Percentiles rank a stretch among this genome's conserved stretches.
Conservation (phyloP, 2,113 vertebrate species). For the Pterocles gutturalis region DNA sequence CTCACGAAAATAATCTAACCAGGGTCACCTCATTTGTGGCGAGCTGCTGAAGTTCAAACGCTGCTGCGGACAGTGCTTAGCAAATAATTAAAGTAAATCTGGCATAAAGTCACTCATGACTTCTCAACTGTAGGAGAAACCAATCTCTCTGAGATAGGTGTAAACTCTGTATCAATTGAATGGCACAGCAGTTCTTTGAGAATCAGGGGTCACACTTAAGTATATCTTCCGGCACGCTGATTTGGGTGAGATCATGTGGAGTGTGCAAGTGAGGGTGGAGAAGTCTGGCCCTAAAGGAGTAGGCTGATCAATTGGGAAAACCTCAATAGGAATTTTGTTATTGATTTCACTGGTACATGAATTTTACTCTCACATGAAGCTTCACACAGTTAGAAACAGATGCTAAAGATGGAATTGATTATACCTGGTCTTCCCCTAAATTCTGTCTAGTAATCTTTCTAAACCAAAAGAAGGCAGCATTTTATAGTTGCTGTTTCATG, state of each 20-base stretch:
- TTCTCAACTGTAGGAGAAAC: conserved; percentile 18
- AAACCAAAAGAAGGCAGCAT: not conserved
- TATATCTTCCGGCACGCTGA: not conserved
- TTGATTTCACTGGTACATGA: not conserved
- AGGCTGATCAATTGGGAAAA: conserved; percentile 3
- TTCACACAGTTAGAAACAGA: conserved; percentile 29
- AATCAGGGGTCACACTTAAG: not conserved
- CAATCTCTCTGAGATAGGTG: not conserved
- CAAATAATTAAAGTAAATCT: conserved; percentile 45
- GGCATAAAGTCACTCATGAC: conserved; percentile 22
- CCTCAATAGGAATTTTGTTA: not conserved
- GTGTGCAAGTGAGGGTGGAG: not conserved
- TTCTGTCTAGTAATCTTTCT: not conserved
- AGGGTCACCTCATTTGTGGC: not conserved
- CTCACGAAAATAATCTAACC: not conserved
- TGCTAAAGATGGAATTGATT: conserved; percentile 51
- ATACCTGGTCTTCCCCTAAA: not conserved
- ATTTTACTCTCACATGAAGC: not conserved
- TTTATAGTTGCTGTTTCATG: not conserved
- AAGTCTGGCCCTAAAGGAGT: conserved; percentile 5
- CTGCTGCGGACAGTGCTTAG: not conserved
- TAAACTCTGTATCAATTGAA: not conserved
- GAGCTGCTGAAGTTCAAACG: not conserved
- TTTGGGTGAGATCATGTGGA: not conserved
- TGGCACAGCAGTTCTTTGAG: not conserved